Conservation (phyloP, 2,888 invertebrate species). For the Orthonychiurus folsomi region DNA sequence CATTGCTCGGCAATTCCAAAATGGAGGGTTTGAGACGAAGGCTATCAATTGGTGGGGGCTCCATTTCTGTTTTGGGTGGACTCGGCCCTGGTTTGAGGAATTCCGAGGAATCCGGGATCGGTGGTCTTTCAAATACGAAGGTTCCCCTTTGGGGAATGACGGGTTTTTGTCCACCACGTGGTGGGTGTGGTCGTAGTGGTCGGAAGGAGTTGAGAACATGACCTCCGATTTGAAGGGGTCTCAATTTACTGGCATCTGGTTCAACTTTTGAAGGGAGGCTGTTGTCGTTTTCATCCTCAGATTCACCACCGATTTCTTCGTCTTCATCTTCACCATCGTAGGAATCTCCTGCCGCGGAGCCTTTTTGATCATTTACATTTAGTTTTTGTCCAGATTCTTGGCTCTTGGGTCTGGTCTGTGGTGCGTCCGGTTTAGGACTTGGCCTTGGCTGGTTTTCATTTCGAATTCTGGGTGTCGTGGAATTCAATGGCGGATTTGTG, state of each 20-base stretch:
- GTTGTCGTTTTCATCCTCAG: background rate
- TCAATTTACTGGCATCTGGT: background rate
- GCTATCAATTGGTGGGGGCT: constrained; percentile 37
- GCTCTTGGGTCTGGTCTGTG: no score
- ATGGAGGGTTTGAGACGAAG: constrained; percentile 30
- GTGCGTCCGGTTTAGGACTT: no score
- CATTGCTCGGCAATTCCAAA: constrained; percentile 34
- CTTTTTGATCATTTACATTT: background rate
- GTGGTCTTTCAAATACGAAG: no score
- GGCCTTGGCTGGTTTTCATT: no score
- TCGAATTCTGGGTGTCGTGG: no score
- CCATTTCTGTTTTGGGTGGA: constrained; percentile 36
- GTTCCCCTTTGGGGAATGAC: no score
- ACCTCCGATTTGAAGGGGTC: background rate
- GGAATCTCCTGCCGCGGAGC: background rate
- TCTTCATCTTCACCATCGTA: background rate
- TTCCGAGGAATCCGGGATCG: no score
- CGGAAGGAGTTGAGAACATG: background rate
- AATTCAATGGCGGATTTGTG: no score
- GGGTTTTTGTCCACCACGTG: no score
- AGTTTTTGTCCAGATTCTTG: no score
- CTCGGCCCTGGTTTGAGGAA: no score
- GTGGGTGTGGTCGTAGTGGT: background rate
- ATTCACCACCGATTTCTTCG: background rate
- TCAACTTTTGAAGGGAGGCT: background rate